Percentiles rank a stretch among this genome's conserved stretches.
phyloP scores from a whole-genome alignment of 2,888 invertebrate genomes.

The Agriotes lineatus region DNA sequence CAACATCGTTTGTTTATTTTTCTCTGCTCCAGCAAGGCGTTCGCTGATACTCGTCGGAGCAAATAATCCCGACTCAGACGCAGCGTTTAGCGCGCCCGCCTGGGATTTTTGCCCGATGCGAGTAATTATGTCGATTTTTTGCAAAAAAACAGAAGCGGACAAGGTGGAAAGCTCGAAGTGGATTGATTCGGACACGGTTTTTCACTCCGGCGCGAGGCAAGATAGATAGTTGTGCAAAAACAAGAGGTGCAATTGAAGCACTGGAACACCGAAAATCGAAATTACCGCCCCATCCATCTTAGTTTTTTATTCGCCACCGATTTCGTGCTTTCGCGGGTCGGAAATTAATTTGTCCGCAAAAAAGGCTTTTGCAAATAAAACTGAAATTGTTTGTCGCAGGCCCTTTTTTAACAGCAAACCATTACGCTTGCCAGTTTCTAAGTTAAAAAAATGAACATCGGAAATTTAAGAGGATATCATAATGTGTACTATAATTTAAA shows the following conservation, averaged over 20 bases:
- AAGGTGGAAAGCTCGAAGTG: constrained; percentile 30
- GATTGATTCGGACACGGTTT: constrained; percentile 47
- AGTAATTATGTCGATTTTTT: constrained; percentile 29
- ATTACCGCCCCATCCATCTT: constrained; percentile 18
- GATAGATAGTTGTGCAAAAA: constrained; percentile 37
- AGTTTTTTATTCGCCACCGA: not conserved
- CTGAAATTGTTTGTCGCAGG: too few species aligned
- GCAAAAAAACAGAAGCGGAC: constrained; percentile 14
- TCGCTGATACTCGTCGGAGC: not conserved
- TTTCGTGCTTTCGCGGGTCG: not conserved
- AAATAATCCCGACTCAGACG: constrained; percentile 6
- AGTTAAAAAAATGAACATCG: too few species aligned
- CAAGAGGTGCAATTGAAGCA: constrained; percentile 34
- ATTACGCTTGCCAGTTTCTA: too few species aligned
- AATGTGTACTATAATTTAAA: too few species aligned
- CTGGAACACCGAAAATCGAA: constrained; percentile 23
- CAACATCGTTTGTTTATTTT: constrained; percentile 27
- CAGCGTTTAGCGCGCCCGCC: not conserved
- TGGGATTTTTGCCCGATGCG: constrained; percentile 4
- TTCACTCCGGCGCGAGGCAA: constrained; percentile 36
- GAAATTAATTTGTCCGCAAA: not conserved
- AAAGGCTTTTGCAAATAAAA: constrained; percentile 18
- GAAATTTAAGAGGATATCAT: too few species aligned
- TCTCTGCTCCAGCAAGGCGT: constrained; percentile 4
- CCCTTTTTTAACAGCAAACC: too few species aligned